These are phyloP conservation scores for Brenthis daphne DNA, from an alignment of 2,888 invertebrate species.

Conservation along the genomic window DNA sequence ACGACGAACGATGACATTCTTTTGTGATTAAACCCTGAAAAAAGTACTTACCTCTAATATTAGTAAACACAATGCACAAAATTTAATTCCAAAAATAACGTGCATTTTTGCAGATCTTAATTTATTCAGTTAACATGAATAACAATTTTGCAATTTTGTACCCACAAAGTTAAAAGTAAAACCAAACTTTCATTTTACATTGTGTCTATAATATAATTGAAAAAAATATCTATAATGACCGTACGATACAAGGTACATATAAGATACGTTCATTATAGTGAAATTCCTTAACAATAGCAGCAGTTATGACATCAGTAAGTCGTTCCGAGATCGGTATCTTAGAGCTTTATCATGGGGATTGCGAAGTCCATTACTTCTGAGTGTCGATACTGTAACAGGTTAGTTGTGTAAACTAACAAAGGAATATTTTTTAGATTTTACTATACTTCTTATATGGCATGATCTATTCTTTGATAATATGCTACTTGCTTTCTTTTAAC, in stretches of 20 bases:
- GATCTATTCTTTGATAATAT: conserved; percentile 2
- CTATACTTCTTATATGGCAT: not conserved
- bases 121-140: too few relatives aligned
- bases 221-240: not conserved
- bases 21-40: too few relatives aligned
- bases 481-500: too few relatives aligned
- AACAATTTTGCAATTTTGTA: too few relatives aligned
- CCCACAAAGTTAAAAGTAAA: too few relatives aligned
- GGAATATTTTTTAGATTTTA: conserved; percentile 13
- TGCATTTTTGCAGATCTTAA: too few relatives aligned
- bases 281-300: conserved; percentile 11
- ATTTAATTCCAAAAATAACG: too few relatives aligned
- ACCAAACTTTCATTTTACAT: too few relatives aligned
- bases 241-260: not conserved
- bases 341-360: conserved; percentile 2
- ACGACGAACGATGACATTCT: too few relatives aligned
- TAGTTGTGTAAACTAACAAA: conserved; percentile 12
- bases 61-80: too few relatives aligned
- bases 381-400: conserved; percentile 11
- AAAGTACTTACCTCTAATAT: too few relatives aligned
- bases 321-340: conserved; percentile 33
- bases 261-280: not conserved
- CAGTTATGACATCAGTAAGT: conserved; percentile 30
- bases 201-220: not conserved
- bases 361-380: conserved; percentile 24